Percentiles rank a stretch among this genome's conserved stretches.
Evolutionary conservation across 1,140 invertebrate species (phyloP).

Genomic region (Adelges cooleyi): DNA sequence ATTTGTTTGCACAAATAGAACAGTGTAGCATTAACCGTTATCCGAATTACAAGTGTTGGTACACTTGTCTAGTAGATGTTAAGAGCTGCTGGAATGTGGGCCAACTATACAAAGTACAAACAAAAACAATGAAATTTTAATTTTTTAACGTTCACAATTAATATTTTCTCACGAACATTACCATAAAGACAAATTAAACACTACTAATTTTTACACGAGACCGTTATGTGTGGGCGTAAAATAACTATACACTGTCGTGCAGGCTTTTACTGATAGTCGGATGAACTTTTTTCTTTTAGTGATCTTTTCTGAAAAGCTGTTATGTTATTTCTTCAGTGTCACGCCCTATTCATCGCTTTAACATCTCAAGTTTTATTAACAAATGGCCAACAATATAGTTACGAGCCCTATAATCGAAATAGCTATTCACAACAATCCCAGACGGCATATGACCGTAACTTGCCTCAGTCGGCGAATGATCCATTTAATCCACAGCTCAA

Average conservation of each 20-base stretch:
- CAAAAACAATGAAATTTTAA: conserved; percentile 19
- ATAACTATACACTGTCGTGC: not conserved
- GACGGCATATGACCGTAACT: not conserved
- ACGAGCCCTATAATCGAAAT: not conserved
- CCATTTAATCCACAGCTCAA: not conserved
- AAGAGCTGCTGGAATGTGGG: conserved; percentile 2
- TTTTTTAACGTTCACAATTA: conserved; percentile 8
- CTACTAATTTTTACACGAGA: not conserved
- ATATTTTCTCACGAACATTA: not conserved
- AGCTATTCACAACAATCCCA: not conserved
- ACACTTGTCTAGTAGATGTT: not conserved
- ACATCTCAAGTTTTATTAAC: not conserved
- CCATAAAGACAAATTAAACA: too few species aligned
- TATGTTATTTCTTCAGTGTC: conserved; percentile 17
- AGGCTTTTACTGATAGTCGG: not conserved
- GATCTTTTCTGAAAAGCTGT: not conserved
- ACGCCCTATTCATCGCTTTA: not conserved
- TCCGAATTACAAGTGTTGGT: too few species aligned
- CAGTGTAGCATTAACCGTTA: too few species aligned
- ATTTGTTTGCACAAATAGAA: too few species aligned
- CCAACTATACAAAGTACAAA: not conserved
- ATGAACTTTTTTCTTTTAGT: not conserved
- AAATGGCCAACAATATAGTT: conserved; percentile 4
- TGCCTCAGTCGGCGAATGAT: not conserved
- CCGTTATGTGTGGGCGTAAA: not conserved